Base-by-base conservation (phyloP, 2,113 vertebrate species). In the Nothocercus nigrocapillus region DNA sequence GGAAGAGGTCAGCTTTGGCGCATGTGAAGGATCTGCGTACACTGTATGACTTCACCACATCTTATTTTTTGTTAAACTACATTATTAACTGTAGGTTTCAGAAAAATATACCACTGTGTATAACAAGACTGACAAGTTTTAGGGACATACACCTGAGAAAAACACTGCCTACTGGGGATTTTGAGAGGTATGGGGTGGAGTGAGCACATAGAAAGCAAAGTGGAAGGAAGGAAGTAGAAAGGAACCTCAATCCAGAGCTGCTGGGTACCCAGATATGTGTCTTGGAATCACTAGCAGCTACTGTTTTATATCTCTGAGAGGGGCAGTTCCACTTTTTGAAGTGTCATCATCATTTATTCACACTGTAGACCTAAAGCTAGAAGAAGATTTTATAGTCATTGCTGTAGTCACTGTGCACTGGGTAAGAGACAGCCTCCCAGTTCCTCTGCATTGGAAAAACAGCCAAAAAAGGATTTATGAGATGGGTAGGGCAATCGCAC, bases 401-500 rank as follows among this genome's bases (percentile, higher is more conserved):
- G n/a, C 27, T 67, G 36, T 36, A 4, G 1, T 4, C 5, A 5
- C 5, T 32, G 15, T 7, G 5, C 38, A 13, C 32, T 19, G 25
- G 19, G 15, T 40, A 64, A 73, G 21, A 58, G 76, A 69, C 72
- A 47, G 16, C 3, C 27, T 44, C 22, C 21, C 53, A 34, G 5
- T 3, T 69, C 14, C 14, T 7, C 27, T 63, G 8, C 9, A 4
- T 3, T 59, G 69, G 77, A 73, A 72, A 90, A 11, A 15, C 24
- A 9, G 25, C n/a, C 22, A 30, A 34, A 36, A 88, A 78, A 36
- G 1, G 3, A 20, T 16, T 8, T 24, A 9, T 0, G 0, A 72
- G 53, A 64, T 51, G 16, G 64, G 34, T 13, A 54, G 27, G 17
- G 7, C 36, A 66, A 87, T 18, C 15, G 24, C 36, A 78, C 34